Conservation (phyloP, 2,797 vertebrate species). For the Melanotaenia boesemani region DNA sequence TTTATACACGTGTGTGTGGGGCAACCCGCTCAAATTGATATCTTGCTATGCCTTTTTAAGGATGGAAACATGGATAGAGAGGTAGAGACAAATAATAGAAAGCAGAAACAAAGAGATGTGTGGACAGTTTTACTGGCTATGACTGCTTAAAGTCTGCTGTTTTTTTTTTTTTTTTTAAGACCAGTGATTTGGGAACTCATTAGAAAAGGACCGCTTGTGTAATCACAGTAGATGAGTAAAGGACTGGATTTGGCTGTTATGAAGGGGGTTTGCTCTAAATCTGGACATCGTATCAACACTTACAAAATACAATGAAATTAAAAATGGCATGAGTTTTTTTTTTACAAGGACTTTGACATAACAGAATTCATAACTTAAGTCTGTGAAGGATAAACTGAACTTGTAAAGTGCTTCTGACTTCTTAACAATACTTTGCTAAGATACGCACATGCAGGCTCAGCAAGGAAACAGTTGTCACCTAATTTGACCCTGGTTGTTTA, state of each 20-base stretch:
- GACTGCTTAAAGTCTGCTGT: conserved; percentile 44
- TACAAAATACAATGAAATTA: conserved; percentile 1
- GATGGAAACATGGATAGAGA: conserved; percentile 32
- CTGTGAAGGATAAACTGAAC: conserved; percentile 1
- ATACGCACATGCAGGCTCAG: neutral
- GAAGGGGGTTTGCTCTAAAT: conserved; percentile 23
- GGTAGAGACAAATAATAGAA: neutral
- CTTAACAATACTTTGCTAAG: neutral
- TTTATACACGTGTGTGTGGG: neutral
- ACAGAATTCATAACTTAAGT: conserved; percentile 10
- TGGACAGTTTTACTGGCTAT: conserved; percentile 57
- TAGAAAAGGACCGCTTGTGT: conserved; percentile 19
- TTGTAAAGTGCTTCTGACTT: neutral
- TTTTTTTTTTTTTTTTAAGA: conserved; percentile 3
- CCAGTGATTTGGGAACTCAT: conserved; percentile 28
- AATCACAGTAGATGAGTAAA: conserved; percentile 24
- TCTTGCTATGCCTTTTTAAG: conserved; percentile 69
- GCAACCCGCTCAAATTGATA: conserved; percentile 32
- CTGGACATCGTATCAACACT: conserved; percentile 21
- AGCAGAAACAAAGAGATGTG: conserved; percentile 40
- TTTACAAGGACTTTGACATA: neutral
- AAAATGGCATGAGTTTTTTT: conserved; percentile 13
- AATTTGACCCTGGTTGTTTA: conserved; percentile 64
- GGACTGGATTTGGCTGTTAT: conserved; percentile 15
- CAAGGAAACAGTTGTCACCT: conserved; percentile 50